Conservation (phyloP, 2,888 invertebrate species). For the Drosophila monieri region DNA sequence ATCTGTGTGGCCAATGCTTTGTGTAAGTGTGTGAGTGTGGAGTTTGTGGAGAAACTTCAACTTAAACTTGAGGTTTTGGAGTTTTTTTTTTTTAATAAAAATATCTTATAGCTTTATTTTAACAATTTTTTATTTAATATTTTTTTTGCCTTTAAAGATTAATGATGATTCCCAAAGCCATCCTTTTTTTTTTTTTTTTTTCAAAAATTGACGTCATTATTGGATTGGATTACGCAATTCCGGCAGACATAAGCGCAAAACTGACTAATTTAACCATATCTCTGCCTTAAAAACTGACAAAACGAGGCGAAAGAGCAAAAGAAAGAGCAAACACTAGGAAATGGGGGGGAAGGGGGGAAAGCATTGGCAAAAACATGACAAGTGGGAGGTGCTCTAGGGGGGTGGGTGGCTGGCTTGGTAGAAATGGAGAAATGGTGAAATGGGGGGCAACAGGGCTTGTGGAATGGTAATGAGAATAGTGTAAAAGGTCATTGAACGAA, state of each 20-base stretch:
- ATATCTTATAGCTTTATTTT: neutral
- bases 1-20: conserved; percentile 16
- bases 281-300: conserved; percentile 23
- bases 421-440: neutral
- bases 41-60: conserved; percentile 45
- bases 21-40: conserved; percentile 16
- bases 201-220: conserved; percentile 62
- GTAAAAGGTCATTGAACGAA: conserved; percentile 78
- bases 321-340: conserved; percentile 20
- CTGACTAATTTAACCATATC: conserved; percentile 72
- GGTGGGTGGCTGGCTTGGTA: neutral
- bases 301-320: conserved; percentile 6
- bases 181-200: neutral
- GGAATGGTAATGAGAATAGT: conserved; percentile 53
- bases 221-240: conserved; percentile 67
- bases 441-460: conserved; percentile 10
- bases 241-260: conserved; percentile 31
- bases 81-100: conserved; percentile 9
- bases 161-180: neutral
- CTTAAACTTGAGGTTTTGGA: conserved; percentile 46
- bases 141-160: neutral
- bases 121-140: neutral
- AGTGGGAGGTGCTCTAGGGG: neutral
- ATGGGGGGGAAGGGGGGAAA: conserved; percentile 23
- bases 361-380: conserved; percentile 26